Conservation (phyloP, 35 echinoderm and acorn worm species). For the Antedon bifida region DNA sequence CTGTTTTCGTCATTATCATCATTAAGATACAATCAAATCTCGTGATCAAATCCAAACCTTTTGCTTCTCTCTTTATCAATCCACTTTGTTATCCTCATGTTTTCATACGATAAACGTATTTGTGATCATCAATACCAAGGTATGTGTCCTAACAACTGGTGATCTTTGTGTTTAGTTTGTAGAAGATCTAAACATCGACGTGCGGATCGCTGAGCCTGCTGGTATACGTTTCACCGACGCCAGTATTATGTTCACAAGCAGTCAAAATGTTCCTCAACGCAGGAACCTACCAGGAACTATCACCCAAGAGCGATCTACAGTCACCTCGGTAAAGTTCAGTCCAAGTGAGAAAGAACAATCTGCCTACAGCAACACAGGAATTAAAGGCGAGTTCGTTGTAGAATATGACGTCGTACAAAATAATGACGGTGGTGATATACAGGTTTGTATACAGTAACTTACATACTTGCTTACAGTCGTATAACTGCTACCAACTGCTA, state of each 20-base stretch:
- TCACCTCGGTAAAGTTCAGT: background rate
- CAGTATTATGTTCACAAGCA: background rate
- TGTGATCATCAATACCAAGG: too few species aligned
- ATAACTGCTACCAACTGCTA: too few species aligned
- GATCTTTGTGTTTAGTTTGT: slow-evolving; percentile 37
- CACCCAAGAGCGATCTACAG: background rate
- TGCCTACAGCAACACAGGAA: slow-evolving; percentile 24
- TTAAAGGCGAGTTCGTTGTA: slow-evolving; percentile 73
- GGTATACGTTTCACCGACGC: slow-evolving; percentile 20
- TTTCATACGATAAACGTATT: too few species aligned
- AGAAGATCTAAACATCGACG: slow-evolving; percentile 39
- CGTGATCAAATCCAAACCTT: too few species aligned
- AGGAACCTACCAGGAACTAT: background rate
- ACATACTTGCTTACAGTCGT: too few species aligned
- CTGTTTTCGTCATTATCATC: too few species aligned
- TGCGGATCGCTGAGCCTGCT: slow-evolving; percentile 60
- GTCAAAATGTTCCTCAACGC: background rate
- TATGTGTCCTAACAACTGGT: too few species aligned
- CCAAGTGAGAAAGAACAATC: slow-evolving; percentile 22
- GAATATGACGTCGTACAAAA: slow-evolving; percentile 64
- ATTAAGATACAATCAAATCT: too few species aligned
- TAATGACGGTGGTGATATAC: slow-evolving; percentile 63
- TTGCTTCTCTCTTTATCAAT: too few species aligned
- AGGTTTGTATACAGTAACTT: slow-evolving; percentile 56
- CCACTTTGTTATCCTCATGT: too few species aligned